Evolutionary conservation across 2,888 invertebrate species (phyloP).

Genomic region (Allolobophora icterica): DNA sequence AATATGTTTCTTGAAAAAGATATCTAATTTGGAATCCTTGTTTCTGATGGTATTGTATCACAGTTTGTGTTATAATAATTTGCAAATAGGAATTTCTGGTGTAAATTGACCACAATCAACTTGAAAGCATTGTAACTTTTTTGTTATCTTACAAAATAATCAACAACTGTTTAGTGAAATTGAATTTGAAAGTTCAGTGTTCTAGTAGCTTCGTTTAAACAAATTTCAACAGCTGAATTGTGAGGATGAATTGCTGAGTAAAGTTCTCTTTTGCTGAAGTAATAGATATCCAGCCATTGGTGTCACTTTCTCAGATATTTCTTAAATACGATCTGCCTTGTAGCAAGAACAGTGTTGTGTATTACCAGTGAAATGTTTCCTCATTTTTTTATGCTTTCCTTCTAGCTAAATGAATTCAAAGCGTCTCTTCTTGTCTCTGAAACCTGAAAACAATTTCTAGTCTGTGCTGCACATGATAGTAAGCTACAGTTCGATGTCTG

Average conservation of each 20-base stretch:
- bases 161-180: not conserved
- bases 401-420: not conserved
- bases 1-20: not conserved
- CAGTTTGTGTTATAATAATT: not conserved
- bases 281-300: not conserved
- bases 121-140: not conserved
- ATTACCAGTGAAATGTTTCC: not conserved
- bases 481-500: not conserved
- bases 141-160: not conserved
- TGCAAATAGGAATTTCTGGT: not conserved
- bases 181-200: not conserved
- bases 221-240: not conserved
- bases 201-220: not conserved
- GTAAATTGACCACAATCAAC: not conserved
- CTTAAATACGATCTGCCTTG: not conserved
- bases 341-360: not conserved
- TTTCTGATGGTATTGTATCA: not conserved
- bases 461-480: too few species aligned
- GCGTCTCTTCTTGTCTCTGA: not conserved
- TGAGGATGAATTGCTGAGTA: not conserved
- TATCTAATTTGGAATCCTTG: not conserved
- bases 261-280: not conserved
- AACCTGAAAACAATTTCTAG: too few species aligned
- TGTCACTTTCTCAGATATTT: not conserved
- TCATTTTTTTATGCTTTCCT: not conserved